Evolutionary conservation across 2,113 vertebrate species (phyloP).

Genomic region (Ceyx margarethae): DNA sequence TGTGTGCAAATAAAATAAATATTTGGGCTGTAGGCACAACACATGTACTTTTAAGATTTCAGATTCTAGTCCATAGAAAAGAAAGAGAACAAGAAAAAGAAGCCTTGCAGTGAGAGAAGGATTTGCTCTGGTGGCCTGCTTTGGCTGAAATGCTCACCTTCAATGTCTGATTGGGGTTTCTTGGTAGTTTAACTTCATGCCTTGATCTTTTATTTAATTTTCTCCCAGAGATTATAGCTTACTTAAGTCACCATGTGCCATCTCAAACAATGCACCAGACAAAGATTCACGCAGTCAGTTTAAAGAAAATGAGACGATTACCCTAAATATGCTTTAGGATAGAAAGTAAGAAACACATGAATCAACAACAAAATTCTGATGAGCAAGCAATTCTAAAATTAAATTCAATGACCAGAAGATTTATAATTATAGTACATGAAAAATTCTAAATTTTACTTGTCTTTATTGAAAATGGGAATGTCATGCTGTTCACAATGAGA

Average conservation of each 20-base stretch:
- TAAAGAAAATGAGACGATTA: neutral
- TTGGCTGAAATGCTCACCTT: neutral
- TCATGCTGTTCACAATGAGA: neutral
- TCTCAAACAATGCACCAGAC: neutral
- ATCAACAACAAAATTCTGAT: constrained; percentile 17
- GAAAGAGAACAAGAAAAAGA: neutral
- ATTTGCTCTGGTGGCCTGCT: neutral
- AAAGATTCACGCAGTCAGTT: neutral
- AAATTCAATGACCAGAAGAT: neutral
- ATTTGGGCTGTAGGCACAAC: neutral
- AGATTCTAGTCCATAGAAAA: neutral
- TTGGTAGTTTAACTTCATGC: neutral
- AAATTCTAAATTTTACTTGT: neutral
- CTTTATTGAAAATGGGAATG: neutral
- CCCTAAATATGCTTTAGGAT: neutral
- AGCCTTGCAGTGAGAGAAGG: neutral
- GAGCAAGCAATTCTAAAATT: constrained; percentile 15
- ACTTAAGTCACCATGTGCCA: neutral
- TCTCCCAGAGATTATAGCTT: neutral
- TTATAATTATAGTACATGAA: neutral
- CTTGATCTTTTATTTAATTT: neutral
- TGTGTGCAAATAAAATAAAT: neutral
- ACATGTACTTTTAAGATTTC: neutral
- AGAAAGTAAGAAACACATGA: neutral
- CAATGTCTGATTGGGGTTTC: neutral